phyloP scores from a whole-genome alignment of 2,113 vertebrate species.

The Scomber scombrus region DNA sequence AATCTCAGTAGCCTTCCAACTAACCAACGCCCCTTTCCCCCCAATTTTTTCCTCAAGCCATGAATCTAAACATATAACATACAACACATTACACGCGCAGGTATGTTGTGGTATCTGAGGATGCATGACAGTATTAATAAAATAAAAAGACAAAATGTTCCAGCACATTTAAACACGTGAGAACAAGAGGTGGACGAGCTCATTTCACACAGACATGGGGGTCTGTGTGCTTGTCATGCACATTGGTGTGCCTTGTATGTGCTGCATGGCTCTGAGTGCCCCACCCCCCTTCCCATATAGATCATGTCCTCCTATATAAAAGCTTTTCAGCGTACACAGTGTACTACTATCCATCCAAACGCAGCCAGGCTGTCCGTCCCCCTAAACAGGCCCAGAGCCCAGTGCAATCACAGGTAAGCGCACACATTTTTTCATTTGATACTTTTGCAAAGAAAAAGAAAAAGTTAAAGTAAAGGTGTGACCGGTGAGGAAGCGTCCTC shows the following conservation, averaged over 20 bases:
- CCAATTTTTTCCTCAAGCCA: too few relatives aligned
- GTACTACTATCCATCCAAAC: conserved; percentile 12
- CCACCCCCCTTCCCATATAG: conserved; percentile 51
- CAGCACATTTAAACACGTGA: not conserved
- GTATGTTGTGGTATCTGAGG: too few relatives aligned
- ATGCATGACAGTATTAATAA: too few relatives aligned
- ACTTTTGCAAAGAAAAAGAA: too few relatives aligned
- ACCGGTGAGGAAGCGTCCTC: not conserved
- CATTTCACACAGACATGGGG: conserved; percentile 22
- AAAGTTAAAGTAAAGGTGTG: not conserved
- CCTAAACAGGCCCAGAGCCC: not conserved
- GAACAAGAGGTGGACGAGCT: conserved; percentile 46
- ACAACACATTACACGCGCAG: not conserved
- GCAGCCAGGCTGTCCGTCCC: not conserved
- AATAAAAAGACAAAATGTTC: conserved; percentile 15
- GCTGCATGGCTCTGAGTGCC: conserved; percentile 1
- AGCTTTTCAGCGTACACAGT: conserved; percentile 22
- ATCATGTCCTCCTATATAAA: conserved; percentile 63
- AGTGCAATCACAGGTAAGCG: conserved; percentile 62
- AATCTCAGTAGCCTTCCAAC: too few relatives aligned
- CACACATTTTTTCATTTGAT: not conserved
- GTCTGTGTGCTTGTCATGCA: conserved; percentile 17
- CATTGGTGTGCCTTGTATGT: conserved; percentile 8
- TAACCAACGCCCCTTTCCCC: too few relatives aligned
- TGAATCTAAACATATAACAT: too few relatives aligned